Conservation (phyloP, 53 echinoderm and acorn worm species). For the Crossaster papposus region DNA sequence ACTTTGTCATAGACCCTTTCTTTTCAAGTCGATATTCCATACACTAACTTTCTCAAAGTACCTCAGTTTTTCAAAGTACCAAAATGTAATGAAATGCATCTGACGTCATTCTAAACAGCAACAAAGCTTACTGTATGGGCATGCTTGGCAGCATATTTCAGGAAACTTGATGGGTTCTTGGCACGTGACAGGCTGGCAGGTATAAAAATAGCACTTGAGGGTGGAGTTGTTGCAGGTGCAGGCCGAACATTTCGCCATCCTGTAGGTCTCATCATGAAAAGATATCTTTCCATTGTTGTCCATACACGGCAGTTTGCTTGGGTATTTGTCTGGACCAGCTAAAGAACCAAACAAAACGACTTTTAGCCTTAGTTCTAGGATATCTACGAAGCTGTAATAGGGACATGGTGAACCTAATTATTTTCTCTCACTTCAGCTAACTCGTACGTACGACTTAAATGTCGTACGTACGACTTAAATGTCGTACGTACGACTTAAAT, state of each 20-base stretch:
- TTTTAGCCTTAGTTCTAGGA: too few species aligned
- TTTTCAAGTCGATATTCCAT: too few species aligned
- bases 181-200: conserved; percentile 77
- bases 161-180: conserved; percentile 58
- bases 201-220: conserved; percentile 71
- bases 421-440: too few species aligned
- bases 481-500: too few species aligned
- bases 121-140: conserved; percentile 82
- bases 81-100: too few species aligned
- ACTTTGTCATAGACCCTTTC: too few species aligned
- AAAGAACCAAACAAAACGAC: neutral
- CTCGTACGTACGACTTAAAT: too few species aligned
- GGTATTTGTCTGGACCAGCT: neutral
- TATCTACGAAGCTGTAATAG: too few species aligned
- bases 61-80: too few species aligned
- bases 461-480: too few species aligned
- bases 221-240: conserved; percentile 85
- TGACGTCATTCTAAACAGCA: neutral
- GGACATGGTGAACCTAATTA: too few species aligned
- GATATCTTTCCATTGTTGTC: conserved; percentile 61
- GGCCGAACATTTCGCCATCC: conserved; percentile 76
- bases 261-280: conserved; percentile 54
- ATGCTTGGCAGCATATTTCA: conserved; percentile 82
- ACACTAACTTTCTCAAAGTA: too few species aligned
- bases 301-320: conserved; percentile 65